Base-by-base conservation (phyloP, 2,888 invertebrate genomes). In the Nomada hirtipes region DNA sequence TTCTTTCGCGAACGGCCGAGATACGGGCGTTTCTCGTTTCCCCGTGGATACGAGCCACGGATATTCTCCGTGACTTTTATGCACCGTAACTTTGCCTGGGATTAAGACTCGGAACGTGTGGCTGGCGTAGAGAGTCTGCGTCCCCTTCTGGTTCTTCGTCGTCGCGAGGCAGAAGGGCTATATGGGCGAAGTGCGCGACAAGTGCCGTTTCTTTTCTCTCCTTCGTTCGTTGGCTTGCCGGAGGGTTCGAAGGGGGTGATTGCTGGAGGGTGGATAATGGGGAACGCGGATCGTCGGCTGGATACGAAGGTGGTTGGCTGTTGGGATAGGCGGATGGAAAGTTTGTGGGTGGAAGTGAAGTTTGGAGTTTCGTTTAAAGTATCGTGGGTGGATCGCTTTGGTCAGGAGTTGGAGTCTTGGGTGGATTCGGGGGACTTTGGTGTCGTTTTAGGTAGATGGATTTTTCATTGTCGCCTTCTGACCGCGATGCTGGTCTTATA, bases 41-140 rank as follows among this genome's bases (percentile, higher is more conserved):
- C 63, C n/a, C 59, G 76, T 18, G 63, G 55, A 78, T 68, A 57
- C 76, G 60, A 68, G 36, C 65, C 76, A 59, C 68, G 70, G 70
- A 60, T 79, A 78, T 71, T 67, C 53, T 65, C 18, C 64, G 53
- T 72, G 79, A 72, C 79, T 79, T 79, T 79, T 79, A 79, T 79
- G 79, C 60, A 36, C 26, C 72, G 80, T 80, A 79, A 80, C 59
- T 72, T 80, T 20, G 50, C n/a, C 63, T 15, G 50, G 80, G 72
- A 72, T 67, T 79, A 79, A 67, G 61, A 71, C 65, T 60, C n/a
- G 50, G n/a, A 44, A 23, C 26, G 29, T 29, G 23, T 36, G 60
- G 23, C 11, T 15, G 47, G 47, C 47, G 47, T 15, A 47, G 47
- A 47, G 47, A 47, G 47, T 15, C 47, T 47, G 13, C 63, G 7